These are phyloP conservation scores for Rapana venosa DNA, from an alignment of 2,888 invertebrate species.

Conservation along the genomic window DNA sequence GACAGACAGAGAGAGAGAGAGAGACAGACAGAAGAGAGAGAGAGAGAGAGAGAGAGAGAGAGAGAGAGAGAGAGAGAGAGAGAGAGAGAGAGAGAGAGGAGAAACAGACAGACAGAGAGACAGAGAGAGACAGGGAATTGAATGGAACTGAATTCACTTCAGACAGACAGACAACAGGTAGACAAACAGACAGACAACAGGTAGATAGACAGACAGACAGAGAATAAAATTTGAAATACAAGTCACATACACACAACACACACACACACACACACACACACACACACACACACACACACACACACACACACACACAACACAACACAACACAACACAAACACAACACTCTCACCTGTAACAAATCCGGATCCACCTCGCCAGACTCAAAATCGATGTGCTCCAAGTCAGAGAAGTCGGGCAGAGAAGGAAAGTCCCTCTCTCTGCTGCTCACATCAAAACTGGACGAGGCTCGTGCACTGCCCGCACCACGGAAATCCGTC, in stretches of 20 bases:
- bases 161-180: too few relatives aligned
- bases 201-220: too few relatives aligned
- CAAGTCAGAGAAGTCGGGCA: slow-evolving; percentile 66
- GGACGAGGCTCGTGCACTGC: background rate
- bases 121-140: too few relatives aligned
- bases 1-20: too few relatives aligned
- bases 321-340: background rate
- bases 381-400: slow-evolving; percentile 65
- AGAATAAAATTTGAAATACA: background rate
- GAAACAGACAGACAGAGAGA: background rate
- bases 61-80: background rate
- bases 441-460: slow-evolving; percentile 31
- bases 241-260: background rate
- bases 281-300: background rate
- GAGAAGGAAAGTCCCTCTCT: slow-evolving; percentile 50
- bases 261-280: background rate
- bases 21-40: too few relatives aligned
- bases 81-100: background rate
- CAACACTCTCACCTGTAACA: slow-evolving; percentile 46
- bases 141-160: too few relatives aligned
- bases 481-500: background rate
- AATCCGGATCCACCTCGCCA: slow-evolving; percentile 70
- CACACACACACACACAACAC: background rate
- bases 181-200: too few relatives aligned
- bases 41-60: background rate